Evolutionary conservation across 1,140 invertebrate species (phyloP), one percentile per base, ranked within the genome.

Genomic region (Drosophila sp.): DNA sequence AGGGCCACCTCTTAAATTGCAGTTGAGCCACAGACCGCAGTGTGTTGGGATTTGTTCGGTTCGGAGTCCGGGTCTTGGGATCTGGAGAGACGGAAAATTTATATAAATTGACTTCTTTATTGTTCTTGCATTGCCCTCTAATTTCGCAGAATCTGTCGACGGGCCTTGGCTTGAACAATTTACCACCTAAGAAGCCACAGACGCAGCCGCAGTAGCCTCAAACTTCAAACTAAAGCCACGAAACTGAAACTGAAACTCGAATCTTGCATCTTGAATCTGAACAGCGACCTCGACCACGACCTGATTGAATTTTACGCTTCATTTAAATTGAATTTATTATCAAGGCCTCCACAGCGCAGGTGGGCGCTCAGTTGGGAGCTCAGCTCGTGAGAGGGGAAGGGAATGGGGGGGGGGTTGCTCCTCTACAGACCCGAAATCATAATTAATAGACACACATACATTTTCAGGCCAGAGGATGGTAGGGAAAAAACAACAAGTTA

Each of bases 321-420:
- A 89, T 89, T 89, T 89, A 89, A 89, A 89, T 89, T 89, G 83
- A 89, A 89, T 89, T 89, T 89, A 83, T 89, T 83, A 80, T 54
- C 16, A 18, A 64, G 57, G 50, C 45, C 61, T 29, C 40, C 21
- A 29, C 57, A 41, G 54, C 59, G 56, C 75, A 86, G 81, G 78
- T 82, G 78, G 66, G 34, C 51, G 38, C 59, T 70, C 70, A 72
- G 80, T 67, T 79, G 73, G 71, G 13, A 46, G 45, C 45, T n/a
- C 21, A 25, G 18, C 43, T 25, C 13, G 25, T 1, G 13, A 14
- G 48, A 18, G 29, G 8, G 9, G 3, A 1, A 6, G 18, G 18
- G 29, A 11, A n/a, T n/a, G n/a, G n/a, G n/a, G n/a, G n/a, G n/a
- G n/a, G n/a, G n/a, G n/a, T n/a, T n/a, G 57, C 7, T 25, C 27